Evolutionary conservation across 1,140 invertebrate species (phyloP).

Genomic region (Trichonephila clavipes): DNA sequence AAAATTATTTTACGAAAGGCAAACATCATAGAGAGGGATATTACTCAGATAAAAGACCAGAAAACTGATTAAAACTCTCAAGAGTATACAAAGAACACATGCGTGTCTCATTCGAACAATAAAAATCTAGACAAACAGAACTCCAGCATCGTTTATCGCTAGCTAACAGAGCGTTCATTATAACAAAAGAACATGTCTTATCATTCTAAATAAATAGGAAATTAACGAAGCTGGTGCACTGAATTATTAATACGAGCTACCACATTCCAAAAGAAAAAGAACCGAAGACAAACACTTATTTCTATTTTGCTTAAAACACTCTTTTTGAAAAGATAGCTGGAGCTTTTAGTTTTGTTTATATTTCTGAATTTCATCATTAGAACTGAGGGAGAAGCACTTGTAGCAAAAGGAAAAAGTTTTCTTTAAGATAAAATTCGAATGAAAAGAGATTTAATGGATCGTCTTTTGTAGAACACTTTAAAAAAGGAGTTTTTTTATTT

Average conservation of each 20-base stretch:
- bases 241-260: not conserved
- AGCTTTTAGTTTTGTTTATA: no score
- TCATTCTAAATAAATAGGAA: slow-evolving; percentile 12
- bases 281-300: not conserved
- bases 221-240: not conserved
- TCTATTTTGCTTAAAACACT: not conserved
- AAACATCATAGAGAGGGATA: not conserved
- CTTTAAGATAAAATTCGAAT: not conserved
- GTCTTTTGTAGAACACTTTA: not conserved
- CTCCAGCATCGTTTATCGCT: not conserved
- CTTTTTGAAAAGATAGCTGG: not conserved
- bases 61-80: not conserved
- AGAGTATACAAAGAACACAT: not conserved
- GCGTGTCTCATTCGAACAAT: not conserved
- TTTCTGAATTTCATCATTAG: no score
- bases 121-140: not conserved
- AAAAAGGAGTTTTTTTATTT: not conserved
- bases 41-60: not conserved
- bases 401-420: not conserved
- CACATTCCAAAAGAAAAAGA: not conserved
- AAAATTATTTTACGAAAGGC: not conserved
- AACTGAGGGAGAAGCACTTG: no score
- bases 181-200: slow-evolving; percentile 28
- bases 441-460: slow-evolving; percentile 12
- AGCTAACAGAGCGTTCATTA: not conserved